Conservation (phyloP, 2,888 invertebrate species). For the Acrobasis consociella region DNA sequence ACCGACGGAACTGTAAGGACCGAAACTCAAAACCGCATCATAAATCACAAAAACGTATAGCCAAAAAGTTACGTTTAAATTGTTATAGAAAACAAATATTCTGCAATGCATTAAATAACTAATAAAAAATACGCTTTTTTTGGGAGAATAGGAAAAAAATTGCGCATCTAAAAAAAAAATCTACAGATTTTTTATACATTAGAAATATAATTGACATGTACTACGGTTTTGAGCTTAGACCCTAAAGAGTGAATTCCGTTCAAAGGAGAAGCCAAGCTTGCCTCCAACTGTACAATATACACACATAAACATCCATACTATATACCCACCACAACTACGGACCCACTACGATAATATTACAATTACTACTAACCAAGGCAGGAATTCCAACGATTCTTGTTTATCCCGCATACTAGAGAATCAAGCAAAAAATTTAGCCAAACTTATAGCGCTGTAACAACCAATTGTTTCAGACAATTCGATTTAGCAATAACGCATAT, state of each 20-base stretch:
- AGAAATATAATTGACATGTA: not conserved
- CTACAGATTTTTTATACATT: not conserved
- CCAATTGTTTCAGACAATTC: slow-evolving; percentile 19
- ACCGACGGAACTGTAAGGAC: not conserved
- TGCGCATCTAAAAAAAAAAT: not conserved
- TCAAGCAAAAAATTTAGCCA: slow-evolving; percentile 70
- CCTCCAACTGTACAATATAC: slow-evolving; percentile 40
- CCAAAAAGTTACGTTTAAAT: too few species aligned
- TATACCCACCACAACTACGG: slow-evolving; percentile 39
- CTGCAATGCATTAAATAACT: not conserved
- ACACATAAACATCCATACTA: slow-evolving; percentile 40
- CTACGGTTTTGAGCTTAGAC: slow-evolving; percentile 37
- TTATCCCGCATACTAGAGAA: slow-evolving; percentile 91
- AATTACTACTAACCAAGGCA: slow-evolving; percentile 89
- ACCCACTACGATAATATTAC: slow-evolving; percentile 61
- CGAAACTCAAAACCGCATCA: slow-evolving; percentile 12
- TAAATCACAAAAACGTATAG: not conserved
- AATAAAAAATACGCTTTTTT: not conserved
- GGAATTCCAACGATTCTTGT: slow-evolving; percentile 89
- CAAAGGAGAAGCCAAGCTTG: slow-evolving; percentile 31
- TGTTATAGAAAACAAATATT: not conserved
- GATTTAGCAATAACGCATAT: slow-evolving; percentile 2
- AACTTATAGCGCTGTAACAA: slow-evolving; percentile 34
- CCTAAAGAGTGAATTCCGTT: slow-evolving; percentile 33
- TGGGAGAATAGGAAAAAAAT: not conserved